Evolutionary conservation across 1,140 invertebrate genomes (phyloP).

Genomic region (Gryon sp.): DNA sequence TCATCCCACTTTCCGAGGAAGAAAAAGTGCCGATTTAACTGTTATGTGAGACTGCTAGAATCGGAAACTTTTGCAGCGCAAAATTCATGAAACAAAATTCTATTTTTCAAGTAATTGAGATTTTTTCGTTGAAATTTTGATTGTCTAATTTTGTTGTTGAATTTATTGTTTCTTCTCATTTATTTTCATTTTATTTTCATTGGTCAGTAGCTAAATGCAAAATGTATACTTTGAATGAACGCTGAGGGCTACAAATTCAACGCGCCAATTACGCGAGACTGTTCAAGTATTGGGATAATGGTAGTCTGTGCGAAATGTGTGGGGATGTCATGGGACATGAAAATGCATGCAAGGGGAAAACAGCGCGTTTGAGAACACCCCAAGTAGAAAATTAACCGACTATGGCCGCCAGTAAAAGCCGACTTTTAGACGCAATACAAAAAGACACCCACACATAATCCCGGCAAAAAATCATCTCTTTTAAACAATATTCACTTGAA

Average conservation of each 20-base stretch:
- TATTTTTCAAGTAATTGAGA: no score
- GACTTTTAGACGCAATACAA: constrained; percentile 35
- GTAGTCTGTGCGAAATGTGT: constrained; percentile 18
- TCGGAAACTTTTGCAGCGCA: no score
- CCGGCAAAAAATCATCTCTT: no score
- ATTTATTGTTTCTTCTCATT: no score
- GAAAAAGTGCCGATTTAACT: no score
- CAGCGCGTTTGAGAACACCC: constrained; percentile 50
- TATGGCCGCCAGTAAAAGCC: constrained; percentile 36
- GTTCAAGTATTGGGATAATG: constrained; percentile 18
- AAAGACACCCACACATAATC: constrained; percentile 14
- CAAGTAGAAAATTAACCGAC: constrained; percentile 58
- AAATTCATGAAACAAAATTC: no score
- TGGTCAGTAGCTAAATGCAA: background rate
- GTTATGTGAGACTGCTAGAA: no score
- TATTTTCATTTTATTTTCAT: background rate
- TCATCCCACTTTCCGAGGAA: no score
- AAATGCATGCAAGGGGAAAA: constrained; percentile 58
- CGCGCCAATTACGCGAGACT: constrained; percentile 25
- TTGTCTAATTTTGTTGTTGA: no score
- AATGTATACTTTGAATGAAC: constrained; percentile 13
- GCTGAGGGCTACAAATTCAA: constrained; percentile 31
- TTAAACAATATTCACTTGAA: no score
- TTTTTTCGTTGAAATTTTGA: no score
- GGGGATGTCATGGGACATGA: constrained; percentile 47